Evolutionary conservation across 2,113 vertebrate genomes (phyloP), one percentile per base, ranked within the genome.

Genomic region (Tetraodon nigroviridis): DNA sequence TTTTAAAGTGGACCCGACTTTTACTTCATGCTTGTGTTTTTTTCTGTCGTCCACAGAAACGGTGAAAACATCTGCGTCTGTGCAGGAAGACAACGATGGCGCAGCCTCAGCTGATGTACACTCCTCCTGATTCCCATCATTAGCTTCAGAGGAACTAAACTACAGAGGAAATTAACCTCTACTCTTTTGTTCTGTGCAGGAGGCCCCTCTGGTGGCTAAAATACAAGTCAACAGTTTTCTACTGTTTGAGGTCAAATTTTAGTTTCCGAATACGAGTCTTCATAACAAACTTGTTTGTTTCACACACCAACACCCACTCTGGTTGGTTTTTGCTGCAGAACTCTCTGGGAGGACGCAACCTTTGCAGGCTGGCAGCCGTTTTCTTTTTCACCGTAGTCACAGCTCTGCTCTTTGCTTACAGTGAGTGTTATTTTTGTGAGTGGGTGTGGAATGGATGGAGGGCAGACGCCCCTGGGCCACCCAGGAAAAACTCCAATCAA

Each of bases 331-430:
- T 14, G n/a, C 66, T 44, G 3, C 70, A 87, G 80, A 42, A 51
- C 40, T 47, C 61, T 46, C 45, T 58, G 32, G 41, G 15, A 41
- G 24, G 55, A 50, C 64, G 1, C 5, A 71, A 82, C 65, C 65
- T 76, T 51, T 59, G 53, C 51, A 77, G 81, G 56, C 46, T 60
- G 13, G 67, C 62, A 64, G 62, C 5, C 42, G 16, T 85, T 74
- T 66, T 78, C 52, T 12, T 37, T 55, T 6, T 48, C 57, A 40
- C 52, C 32, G 27, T 67, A 17, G 67, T 79, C 68, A 24, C 82
- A 70, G 82, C 79, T 69, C 67, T 84, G 19, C 1, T 56, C 48
- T 69, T 75, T 61, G 62, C 80, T 73, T 76, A 75, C 52, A 0
- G 77, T 84, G 72, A 81, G 81, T 79, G n/a, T n/a, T n/a, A n/a